Base-by-base conservation (phyloP, 2,888 invertebrate species). In the Drosophila anomalata region DNA sequence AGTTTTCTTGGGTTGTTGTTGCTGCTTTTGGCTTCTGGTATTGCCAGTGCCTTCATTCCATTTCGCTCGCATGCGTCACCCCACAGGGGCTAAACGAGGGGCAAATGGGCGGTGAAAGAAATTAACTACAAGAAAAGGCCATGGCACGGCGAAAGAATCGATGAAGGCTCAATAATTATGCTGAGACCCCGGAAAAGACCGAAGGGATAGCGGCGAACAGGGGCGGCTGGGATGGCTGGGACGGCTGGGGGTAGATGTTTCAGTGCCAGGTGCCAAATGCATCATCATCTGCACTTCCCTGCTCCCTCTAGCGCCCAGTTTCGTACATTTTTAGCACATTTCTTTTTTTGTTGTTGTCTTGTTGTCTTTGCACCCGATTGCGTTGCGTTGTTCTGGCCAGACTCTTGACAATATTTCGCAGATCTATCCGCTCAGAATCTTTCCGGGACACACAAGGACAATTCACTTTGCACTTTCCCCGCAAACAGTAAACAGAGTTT, bases 251-350 rank as follows among this genome's bases (percentile, higher is more conserved):
- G 14, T 29, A 31, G 14, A 33, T 58, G 60, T 51, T n/a, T 46
- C 51, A 24, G 65, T 76, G 82, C 74, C 87, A 81, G 87, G 74
- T 81, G 87, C 82, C 80, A 81, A 81, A 72, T 85, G 79, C 86
- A 85, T 82, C 83, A 85, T 74, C 50, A 74, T 46, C 24, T 46
- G 48, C 39, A 20, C 20, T 33, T 22, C 33, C 22, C 41, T 22
- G 53, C 14, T 22, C 59, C 11, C 7, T 33, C 36, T 48, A 52
- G 61, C 82, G 53, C 66, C 71, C 77, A 56, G 52, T 56, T 67
- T 51, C 84, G 86, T 79, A 87, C 78, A 82, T 86, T 88, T 87
- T 87, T 87, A 82, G 86, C 82, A 82, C 88, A 79, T 79, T 79
- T 87, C 61, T 59, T 78, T 9, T 29, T 29, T 29, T 29, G 29